phyloP scores from a whole-genome alignment of 2,113 vertebrate species.

The Gobio gobio region DNA sequence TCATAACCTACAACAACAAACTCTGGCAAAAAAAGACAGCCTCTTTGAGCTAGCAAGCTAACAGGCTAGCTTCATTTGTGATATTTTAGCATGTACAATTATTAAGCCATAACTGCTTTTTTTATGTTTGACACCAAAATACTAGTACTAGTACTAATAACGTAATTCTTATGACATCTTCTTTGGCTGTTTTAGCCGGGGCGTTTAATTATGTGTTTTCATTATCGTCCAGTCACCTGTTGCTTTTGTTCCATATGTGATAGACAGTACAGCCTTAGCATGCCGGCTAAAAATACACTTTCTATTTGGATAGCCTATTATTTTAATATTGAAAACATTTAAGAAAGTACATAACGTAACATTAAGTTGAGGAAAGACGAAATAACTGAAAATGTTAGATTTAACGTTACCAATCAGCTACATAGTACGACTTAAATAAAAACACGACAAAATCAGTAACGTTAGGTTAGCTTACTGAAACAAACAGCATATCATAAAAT shows the following conservation, averaged over 20 bases:
- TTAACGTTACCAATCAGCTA: background rate
- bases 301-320: background rate
- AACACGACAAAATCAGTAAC: background rate
- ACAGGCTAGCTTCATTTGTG: background rate
- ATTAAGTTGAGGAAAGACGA: background rate
- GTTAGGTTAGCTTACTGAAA: no score
- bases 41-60: slow-evolving; percentile 16
- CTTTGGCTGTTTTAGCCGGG: background rate
- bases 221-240: slow-evolving; percentile 7
- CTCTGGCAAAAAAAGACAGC: background rate
- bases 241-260: slow-evolving; percentile 46
- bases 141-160: background rate
- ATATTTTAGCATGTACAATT: background rate
- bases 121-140: background rate
- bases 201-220: no score
- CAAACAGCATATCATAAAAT: background rate
- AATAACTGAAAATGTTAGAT: background rate
- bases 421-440: background rate
- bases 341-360: background rate
- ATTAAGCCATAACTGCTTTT: background rate
- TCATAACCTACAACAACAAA: slow-evolving; percentile 18
- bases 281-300: background rate
- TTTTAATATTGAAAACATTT: no score
- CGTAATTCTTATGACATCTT: background rate
- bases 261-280: slow-evolving; percentile 16